Conservation (phyloP, 2,888 invertebrate species). For the Himalopsyche tibetana region DNA sequence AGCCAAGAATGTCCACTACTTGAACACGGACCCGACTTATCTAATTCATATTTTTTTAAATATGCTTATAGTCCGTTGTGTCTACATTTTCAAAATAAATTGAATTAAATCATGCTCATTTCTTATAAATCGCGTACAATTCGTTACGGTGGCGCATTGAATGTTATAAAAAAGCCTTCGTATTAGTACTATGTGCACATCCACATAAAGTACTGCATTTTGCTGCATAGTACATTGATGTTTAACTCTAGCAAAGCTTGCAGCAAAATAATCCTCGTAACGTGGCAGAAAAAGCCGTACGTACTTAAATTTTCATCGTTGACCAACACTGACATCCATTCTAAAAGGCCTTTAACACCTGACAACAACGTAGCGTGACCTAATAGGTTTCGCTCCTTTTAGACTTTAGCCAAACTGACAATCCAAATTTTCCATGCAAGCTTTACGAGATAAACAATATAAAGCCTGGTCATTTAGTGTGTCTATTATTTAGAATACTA, state of each 20-base stretch:
- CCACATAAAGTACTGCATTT: background rate
- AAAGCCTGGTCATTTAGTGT: too few species aligned
- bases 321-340: conserved; percentile 19
- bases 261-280: background rate
- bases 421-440: background rate
- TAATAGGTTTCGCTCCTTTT: conserved; percentile 29
- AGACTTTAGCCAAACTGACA: background rate
- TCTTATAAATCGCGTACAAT: too few species aligned
- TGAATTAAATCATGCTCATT: too few species aligned
- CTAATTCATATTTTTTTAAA: too few species aligned
- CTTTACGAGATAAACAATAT: background rate
- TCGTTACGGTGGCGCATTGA: too few species aligned
- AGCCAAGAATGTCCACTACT: too few species aligned
- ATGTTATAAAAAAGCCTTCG: too few species aligned
- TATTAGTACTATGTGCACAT: background rate
- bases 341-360: conserved; percentile 37
- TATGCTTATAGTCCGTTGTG: too few species aligned
- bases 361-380: background rate
- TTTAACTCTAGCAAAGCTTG: background rate
- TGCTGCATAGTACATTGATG: background rate
- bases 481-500: too few species aligned
- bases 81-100: too few species aligned
- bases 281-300: background rate
- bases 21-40: too few species aligned
- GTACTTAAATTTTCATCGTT: background rate